Evolutionary conservation across 2,888 invertebrate species (phyloP).

Genomic region (Auanema freiburgensis): DNA sequence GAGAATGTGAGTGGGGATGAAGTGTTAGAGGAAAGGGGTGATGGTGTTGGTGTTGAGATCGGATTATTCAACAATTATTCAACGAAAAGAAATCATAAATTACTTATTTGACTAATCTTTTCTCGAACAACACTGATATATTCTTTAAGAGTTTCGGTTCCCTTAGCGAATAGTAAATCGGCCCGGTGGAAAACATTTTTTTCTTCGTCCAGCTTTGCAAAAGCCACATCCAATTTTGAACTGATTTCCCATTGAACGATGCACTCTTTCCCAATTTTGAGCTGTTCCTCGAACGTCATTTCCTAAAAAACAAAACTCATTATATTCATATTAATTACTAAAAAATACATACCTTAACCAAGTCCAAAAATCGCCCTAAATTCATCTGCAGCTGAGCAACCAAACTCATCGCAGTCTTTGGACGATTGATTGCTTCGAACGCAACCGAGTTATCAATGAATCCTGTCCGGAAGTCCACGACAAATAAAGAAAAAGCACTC

Average conservation of each 20-base stretch:
- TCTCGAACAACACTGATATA: conserved; percentile 15
- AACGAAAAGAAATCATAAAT: conserved; percentile 9
- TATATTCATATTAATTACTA: conserved; percentile 9
- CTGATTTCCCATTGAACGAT: conserved; percentile 13
- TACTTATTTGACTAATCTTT: conserved; percentile 11
- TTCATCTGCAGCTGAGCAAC: conserved; percentile 13
- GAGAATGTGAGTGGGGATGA: no score
- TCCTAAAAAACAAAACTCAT: conserved; percentile 13
- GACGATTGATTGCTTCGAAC: conserved; percentile 11
- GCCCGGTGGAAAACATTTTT: conserved; percentile 9
- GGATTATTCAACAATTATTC: conserved; percentile 9
- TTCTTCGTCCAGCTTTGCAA: conserved; percentile 13
- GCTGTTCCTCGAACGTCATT: conserved; percentile 14
- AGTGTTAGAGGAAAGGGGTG: conserved; percentile 3
- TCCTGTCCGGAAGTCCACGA: conserved; percentile 11
- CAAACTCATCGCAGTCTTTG: conserved; percentile 8
- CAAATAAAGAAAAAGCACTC: neutral
- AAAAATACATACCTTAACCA: conserved; percentile 11
- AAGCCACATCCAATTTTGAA: conserved; percentile 11
- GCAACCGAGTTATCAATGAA: conserved; percentile 14
- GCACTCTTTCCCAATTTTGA: conserved; percentile 15
- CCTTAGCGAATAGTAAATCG: conserved; percentile 9
- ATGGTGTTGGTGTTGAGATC: conserved; percentile 7
- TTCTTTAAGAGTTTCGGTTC: conserved; percentile 13
- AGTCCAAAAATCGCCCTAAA: conserved; percentile 11